A percentile compares a stretch with the other conserved stretches of the same genome.
phyloP scores from a whole-genome alignment of 1,140 invertebrate species.

The Riptortus pedestris region DNA sequence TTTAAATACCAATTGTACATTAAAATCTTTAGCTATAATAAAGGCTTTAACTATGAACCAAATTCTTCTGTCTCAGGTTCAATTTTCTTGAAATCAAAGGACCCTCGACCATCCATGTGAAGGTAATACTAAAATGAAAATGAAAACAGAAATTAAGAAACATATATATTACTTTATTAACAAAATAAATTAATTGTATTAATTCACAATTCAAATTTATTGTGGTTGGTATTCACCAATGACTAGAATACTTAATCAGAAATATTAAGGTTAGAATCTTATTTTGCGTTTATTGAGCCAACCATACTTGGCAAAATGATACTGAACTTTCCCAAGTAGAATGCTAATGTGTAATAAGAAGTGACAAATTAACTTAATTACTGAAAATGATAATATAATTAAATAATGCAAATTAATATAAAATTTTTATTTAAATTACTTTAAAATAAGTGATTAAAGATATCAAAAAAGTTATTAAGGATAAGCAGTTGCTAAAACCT shows the following conservation, averaged over 20 bases:
- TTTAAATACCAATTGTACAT: no score
- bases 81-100: conserved; percentile 76
- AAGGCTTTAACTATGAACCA: conserved; percentile 61
- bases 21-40: no score
- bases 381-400: no score
- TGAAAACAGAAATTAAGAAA: not conserved
- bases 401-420: no score
- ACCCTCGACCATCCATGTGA: conserved; percentile 87
- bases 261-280: not conserved
- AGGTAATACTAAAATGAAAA: conserved; percentile 56
- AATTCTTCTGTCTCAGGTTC: conserved; percentile 80
- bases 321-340: no score
- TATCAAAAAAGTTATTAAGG: no score
- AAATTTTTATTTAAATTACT: no score
- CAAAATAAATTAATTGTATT: not conserved
- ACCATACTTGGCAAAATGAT: no score
- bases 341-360: no score
- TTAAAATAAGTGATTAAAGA: no score
- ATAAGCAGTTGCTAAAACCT: no score
- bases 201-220: not conserved
- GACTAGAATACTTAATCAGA: not conserved
- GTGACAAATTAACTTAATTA: no score
- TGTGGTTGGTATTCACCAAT: not conserved
- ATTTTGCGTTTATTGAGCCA: not conserved
- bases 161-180: not conserved